Conservation (phyloP, 2,113 vertebrate genomes). For the Phyllostomus hastatus region DNA sequence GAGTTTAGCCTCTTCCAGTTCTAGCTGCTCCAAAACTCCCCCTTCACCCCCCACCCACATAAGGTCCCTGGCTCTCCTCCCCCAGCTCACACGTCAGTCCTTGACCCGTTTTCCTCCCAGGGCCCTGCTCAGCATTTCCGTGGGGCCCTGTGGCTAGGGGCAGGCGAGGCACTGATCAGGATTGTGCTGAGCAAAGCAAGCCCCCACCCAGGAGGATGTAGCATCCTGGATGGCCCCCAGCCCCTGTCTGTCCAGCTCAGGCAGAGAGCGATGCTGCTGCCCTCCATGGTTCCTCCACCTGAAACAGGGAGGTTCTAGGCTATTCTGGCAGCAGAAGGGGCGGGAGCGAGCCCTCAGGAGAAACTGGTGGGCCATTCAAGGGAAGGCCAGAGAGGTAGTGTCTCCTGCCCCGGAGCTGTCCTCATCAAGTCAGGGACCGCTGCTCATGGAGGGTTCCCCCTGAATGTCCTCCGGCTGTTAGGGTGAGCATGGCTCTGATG, state of each 20-base stretch:
- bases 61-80: conserved; percentile 26
- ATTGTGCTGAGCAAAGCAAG: conserved; percentile 71
- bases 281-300: not conserved
- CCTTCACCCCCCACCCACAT: conserved; percentile 38
- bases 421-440: not conserved
- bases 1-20: conserved; percentile 26
- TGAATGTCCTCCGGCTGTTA: not conserved
- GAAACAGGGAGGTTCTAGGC: not conserved
- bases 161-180: conserved; percentile 33
- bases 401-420: not conserved
- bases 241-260: not conserved
- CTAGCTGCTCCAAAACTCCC: conserved; percentile 46
- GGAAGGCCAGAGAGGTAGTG: not conserved
- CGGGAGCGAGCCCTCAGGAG: not conserved
- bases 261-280: not conserved
- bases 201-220: conserved; percentile 11
- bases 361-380: not conserved
- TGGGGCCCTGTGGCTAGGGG: conserved; percentile 69
- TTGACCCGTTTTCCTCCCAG: conserved; percentile 71
- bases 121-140: conserved; percentile 73
- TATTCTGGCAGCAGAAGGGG: not conserved
- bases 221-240: not conserved
- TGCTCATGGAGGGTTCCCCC: not conserved
- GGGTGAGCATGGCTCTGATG: not conserved
- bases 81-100: conserved; percentile 48